Evolutionary conservation across 2,797 vertebrate species (phyloP).

Genomic region (Microcaecilia unicolor): DNA sequence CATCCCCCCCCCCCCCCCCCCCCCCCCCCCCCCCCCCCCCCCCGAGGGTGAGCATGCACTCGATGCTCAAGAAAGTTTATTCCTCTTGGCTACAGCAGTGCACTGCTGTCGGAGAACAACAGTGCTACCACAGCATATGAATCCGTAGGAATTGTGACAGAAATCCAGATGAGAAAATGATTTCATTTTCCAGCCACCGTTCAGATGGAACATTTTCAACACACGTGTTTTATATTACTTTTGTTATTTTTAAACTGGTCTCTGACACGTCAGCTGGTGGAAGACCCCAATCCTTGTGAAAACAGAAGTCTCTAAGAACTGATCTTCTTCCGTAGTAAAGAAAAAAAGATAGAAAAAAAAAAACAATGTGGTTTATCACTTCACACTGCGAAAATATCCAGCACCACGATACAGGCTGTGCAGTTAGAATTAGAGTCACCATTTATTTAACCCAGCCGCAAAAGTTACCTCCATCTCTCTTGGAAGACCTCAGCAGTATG

Average conservation of each 20-base stretch:
- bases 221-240: neutral
- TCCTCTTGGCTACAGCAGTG: neutral
- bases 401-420: too few relatives aligned
- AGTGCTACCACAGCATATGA: neutral
- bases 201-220: neutral
- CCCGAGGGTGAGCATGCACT: slow-evolving; percentile 20
- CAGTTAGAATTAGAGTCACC: too few relatives aligned
- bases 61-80: neutral
- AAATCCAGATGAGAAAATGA: slow-evolving; percentile 7
- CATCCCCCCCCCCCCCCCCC: too few relatives aligned
- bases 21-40: too few relatives aligned
- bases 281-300: neutral
- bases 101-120: neutral
- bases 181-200: slow-evolving; percentile 10
- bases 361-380: neutral
- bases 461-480: too few relatives aligned
- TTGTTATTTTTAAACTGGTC: too few relatives aligned
- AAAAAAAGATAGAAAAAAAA: neutral
- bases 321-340: neutral
- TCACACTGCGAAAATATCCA: too few relatives aligned
- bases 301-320: neutral
- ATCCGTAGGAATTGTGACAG: neutral
- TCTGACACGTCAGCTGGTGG: neutral
- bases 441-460: too few relatives aligned
- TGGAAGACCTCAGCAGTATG: too few relatives aligned